A percentile compares a stretch with the other conserved stretches of the same genome.
phyloP scores from a whole-genome alignment of 2,888 invertebrate species.

The Stenchaetothrips biformis region DNA sequence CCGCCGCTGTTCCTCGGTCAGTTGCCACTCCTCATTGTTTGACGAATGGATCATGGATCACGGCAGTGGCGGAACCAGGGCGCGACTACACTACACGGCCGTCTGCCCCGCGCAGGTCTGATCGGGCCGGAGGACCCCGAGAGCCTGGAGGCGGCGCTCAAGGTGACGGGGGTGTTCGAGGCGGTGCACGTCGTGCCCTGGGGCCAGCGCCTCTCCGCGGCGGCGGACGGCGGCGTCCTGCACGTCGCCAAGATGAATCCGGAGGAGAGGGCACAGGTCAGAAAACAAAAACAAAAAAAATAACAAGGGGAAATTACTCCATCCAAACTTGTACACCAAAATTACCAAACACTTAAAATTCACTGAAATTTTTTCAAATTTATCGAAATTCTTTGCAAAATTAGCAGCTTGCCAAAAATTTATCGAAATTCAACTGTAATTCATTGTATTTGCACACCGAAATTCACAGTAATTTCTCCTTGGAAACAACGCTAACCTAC shows the following conservation, averaged over 20 bases:
- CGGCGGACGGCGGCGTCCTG: not conserved
- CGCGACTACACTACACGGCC: not conserved
- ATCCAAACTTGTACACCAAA: too few species aligned
- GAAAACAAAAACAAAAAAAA: too few species aligned
- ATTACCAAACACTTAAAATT: too few species aligned
- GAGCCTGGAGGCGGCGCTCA: slow-evolving; percentile 9
- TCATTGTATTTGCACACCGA: too few species aligned
- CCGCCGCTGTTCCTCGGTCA: slow-evolving; percentile 46
- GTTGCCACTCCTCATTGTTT: not conserved
- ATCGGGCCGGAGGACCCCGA: slow-evolving; percentile 11
- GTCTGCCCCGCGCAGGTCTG: not conserved
- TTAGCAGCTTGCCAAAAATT: too few species aligned
- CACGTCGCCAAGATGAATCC: slow-evolving; percentile 5
- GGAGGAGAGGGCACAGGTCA: not conserved
- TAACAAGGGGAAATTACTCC: too few species aligned
- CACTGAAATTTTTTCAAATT: too few species aligned
- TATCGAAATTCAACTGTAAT: too few species aligned
- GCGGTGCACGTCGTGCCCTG: slow-evolving; percentile 10
- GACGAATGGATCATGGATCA: not conserved
- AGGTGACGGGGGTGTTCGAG: slow-evolving; percentile 20
- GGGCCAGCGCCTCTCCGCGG: not conserved
- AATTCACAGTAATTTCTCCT: too few species aligned
- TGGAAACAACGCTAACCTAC: too few species aligned
- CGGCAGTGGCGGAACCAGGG: not conserved
- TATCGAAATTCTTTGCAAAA: too few species aligned